These are phyloP conservation scores for Dinocampus coccinellae DNA, from an alignment of 2,888 invertebrate species.

Conservation along the genomic window DNA sequence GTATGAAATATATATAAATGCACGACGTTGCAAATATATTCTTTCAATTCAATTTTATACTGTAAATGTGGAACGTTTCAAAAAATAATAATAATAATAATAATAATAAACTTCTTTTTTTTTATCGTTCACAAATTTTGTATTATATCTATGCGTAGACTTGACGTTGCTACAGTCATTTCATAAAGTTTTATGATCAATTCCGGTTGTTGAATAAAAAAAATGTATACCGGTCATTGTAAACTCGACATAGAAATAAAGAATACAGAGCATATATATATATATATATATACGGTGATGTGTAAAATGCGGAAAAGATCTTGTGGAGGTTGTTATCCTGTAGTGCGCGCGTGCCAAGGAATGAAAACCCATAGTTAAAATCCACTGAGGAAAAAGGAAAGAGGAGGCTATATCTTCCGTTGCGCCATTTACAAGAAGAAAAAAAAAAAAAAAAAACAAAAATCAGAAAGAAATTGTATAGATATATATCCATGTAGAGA, in stretches of 20 bases:
- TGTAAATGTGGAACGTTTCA: background rate
- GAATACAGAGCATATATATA: background rate
- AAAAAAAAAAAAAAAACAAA: background rate
- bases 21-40: background rate
- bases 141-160: background rate
- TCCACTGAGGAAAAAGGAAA: conserved; percentile 8
- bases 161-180: background rate
- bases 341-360: background rate
- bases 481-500: background rate
- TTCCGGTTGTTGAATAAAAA: background rate
- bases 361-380: conserved; percentile 23
- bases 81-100: background rate
- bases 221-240: background rate
- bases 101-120: background rate
- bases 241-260: background rate
- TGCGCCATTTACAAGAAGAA: conserved; percentile 12
- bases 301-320: conserved; percentile 21
- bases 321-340: background rate
- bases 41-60: background rate
- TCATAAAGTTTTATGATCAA: background rate
- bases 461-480: background rate
- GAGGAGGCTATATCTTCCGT: conserved; percentile 16
- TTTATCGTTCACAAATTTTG: background rate
- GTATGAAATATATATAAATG: background rate
- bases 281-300: background rate